phyloP scores from a whole-genome alignment of 2,888 invertebrate genomes.

The Pinctada fucata region DNA sequence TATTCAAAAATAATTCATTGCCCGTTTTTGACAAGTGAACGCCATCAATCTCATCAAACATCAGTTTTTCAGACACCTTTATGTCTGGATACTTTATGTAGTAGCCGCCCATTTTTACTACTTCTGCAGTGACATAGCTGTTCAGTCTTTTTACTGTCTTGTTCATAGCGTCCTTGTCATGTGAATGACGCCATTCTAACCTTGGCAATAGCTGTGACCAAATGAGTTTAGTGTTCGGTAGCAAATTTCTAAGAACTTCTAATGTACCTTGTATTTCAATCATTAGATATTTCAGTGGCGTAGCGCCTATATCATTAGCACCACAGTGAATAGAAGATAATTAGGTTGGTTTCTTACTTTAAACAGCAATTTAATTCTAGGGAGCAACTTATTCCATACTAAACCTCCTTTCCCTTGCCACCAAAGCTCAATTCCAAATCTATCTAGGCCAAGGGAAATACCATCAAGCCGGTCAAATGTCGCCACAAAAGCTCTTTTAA shows the following conservation, averaged over 20 bases:
- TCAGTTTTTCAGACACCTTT: background rate
- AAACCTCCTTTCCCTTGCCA: conserved; percentile 2
- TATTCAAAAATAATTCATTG: background rate
- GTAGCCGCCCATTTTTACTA: conserved; percentile 1
- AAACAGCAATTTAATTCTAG: background rate
- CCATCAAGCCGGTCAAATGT: background rate
- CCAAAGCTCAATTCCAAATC: background rate
- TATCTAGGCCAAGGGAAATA: conserved; percentile 3
- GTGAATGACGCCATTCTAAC: background rate
- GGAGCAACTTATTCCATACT: background rate
- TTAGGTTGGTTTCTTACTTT: background rate
- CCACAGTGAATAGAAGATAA: conserved; percentile 14
- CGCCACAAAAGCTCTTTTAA: background rate
- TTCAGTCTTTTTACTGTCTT: conserved; percentile 2
- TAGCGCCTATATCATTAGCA: conserved; percentile 21
- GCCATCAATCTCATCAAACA: background rate
- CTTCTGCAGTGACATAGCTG: too few species aligned
- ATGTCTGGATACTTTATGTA: conserved; percentile 6
- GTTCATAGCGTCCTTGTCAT: conserved; percentile 12
- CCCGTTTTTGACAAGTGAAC: conserved; percentile 8
- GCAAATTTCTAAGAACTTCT: background rate
- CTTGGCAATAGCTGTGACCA: conserved; percentile 20
- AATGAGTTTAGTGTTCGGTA: background rate
- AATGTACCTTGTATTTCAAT: background rate
- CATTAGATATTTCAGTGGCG: background rate